Conservation (phyloP, 1,140 invertebrate species). For the Camponotus vicinus region DNA sequence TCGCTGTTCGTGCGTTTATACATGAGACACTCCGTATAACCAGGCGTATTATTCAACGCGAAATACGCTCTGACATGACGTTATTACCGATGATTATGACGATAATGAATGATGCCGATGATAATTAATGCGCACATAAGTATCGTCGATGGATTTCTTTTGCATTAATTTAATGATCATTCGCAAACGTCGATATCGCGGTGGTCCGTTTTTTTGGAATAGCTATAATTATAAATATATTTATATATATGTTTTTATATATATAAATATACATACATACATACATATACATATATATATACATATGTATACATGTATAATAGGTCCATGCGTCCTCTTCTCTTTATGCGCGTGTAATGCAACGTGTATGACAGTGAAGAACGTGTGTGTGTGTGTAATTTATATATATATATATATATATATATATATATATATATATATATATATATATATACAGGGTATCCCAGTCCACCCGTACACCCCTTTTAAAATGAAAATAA, state of each 20-base stretch:
- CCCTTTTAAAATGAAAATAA: too few species aligned
- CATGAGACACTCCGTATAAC: constrained; percentile 71
- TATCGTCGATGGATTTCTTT: constrained; percentile 47
- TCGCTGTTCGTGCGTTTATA: constrained; percentile 72
- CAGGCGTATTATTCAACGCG: constrained; percentile 47
- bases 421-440: too few species aligned
- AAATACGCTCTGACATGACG: constrained; percentile 34
- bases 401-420: too few species aligned
- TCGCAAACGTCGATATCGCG: constrained; percentile 74
- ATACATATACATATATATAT: background rate
- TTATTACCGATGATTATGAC: constrained; percentile 67
- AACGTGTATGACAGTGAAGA: constrained; percentile 79
- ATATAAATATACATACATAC: constrained; percentile 67
- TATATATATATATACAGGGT: too few species aligned
- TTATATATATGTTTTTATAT: constrained; percentile 77
- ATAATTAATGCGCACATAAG: constrained; percentile 51
- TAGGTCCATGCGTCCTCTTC: constrained; percentile 79
- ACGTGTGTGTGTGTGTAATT: constrained; percentile 28
- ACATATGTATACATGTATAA: constrained; percentile 75
- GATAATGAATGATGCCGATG: background rate
- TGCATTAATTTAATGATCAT: constrained; percentile 70
- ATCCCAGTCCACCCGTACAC: too few species aligned
- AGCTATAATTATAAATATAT: constrained; percentile 83
- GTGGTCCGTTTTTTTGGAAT: constrained; percentile 79
- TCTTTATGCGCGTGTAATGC: constrained; percentile 80